Conservation (phyloP, 2,113 vertebrate species). For the Fukomys damarensis region DNA sequence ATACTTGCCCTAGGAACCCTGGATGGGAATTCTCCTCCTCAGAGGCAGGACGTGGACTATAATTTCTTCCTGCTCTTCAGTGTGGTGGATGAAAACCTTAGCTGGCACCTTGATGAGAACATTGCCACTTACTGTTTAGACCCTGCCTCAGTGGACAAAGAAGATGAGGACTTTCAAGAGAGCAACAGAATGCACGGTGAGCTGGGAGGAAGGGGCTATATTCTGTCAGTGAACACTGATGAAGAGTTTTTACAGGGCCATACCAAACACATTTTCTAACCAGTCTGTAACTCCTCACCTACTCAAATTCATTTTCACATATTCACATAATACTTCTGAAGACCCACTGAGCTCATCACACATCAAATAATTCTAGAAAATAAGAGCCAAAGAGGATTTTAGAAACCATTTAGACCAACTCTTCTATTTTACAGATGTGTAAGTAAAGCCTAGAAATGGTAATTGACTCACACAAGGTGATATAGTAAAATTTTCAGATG, state of each 20-base stretch:
- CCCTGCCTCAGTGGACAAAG: constrained; percentile 84
- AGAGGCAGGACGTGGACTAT: constrained; percentile 84
- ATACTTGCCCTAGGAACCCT: constrained; percentile 80
- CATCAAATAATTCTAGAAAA: constrained; percentile 35
- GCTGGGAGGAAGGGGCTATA: constrained; percentile 8
- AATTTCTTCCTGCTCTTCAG: constrained; percentile 89
- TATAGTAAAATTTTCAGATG: not conserved
- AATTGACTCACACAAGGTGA: not conserved
- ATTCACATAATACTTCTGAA: not conserved
- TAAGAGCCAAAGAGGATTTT: not conserved
- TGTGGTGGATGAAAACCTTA: constrained; percentile 89
- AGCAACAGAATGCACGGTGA: constrained; percentile 90
- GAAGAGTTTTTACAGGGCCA: not conserved
- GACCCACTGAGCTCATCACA: not conserved
- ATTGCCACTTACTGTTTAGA: constrained; percentile 85
- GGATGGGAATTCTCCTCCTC: constrained; percentile 80
- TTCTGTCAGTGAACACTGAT: not conserved
- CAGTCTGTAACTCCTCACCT: not conserved
- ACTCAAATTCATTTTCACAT: constrained; percentile 1
- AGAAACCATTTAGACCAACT: not conserved
- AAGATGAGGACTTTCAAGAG: constrained; percentile 85
- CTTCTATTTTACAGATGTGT: not conserved
- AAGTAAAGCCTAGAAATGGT: not conserved
- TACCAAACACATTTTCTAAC: not conserved
- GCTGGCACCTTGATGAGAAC: constrained; percentile 88